Evolutionary conservation across 2,888 invertebrate species (phyloP).

Genomic region (Tetragonula carbonaria): DNA sequence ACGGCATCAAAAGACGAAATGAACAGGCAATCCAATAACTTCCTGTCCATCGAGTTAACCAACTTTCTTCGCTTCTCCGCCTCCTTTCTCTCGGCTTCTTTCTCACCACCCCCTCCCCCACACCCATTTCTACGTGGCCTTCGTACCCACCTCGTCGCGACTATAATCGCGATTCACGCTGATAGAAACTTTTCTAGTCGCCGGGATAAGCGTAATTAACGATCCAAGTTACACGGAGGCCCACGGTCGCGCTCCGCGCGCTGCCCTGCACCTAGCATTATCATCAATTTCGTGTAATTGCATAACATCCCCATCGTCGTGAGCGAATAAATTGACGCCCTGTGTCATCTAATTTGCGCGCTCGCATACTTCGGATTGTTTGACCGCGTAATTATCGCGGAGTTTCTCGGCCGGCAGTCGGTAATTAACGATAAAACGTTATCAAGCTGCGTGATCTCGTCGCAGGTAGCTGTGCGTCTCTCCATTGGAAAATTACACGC

Average conservation of each 20-base stretch:
- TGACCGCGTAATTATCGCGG: constrained; percentile 56
- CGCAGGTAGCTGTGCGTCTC: background rate
- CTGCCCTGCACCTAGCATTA: constrained; percentile 31
- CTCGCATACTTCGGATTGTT: constrained; percentile 60
- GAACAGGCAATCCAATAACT: constrained; percentile 35
- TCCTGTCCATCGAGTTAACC: constrained; percentile 20
- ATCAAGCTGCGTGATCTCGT: constrained; percentile 46
- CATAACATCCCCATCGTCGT: constrained; percentile 40
- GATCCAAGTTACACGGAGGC: constrained; percentile 46
- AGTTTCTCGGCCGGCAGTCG: constrained; percentile 48
- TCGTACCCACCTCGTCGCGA: background rate
- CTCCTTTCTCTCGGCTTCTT: background rate
- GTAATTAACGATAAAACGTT: constrained; percentile 59
- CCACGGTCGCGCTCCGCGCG: background rate
- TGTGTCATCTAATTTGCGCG: constrained; percentile 57
- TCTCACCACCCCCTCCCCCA: background rate
- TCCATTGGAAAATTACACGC: constrained; percentile 12
- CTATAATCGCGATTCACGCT: constrained; percentile 29
- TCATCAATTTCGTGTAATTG: constrained; percentile 59
- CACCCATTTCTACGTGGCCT: too few species aligned
- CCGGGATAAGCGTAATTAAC: constrained; percentile 52
- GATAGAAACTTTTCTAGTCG: constrained; percentile 48
- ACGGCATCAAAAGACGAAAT: background rate
- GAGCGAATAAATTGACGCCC: constrained; percentile 58
- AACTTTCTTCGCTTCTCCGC: constrained; percentile 11